Evolutionary conservation across 2,797 vertebrate genomes (phyloP).

Genomic region (Huso huso): DNA sequence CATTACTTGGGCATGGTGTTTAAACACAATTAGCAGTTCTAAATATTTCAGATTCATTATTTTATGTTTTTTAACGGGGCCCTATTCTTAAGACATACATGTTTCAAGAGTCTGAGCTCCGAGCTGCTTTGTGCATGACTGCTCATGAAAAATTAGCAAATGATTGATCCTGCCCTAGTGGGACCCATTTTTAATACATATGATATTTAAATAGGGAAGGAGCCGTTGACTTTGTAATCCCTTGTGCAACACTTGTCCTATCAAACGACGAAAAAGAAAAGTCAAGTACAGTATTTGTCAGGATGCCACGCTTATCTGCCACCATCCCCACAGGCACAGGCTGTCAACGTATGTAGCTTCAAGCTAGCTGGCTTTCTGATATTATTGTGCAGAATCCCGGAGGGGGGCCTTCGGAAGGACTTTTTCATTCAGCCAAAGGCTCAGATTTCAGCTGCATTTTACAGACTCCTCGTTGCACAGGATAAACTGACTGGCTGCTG

Average conservation of each 20-base stretch:
- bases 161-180: conserved; percentile 60
- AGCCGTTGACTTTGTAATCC: conserved; percentile 71
- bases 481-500: conserved; percentile 42
- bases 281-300: conserved; percentile 76
- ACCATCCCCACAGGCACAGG: conserved; percentile 64
- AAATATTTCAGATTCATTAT: conserved; percentile 36
- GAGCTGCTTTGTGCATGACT: conserved; percentile 58
- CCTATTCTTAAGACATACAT: conserved; percentile 30
- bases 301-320: conserved; percentile 58
- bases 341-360: conserved; percentile 76
- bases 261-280: conserved; percentile 57
- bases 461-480: conserved; percentile 19
- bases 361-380: conserved; percentile 61
- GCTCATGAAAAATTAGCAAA: conserved; percentile 64
- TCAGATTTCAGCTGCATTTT: conserved; percentile 39
- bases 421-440: conserved; percentile 50
- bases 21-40: conserved; percentile 25
- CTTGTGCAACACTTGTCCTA: conserved; percentile 56
- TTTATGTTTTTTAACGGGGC: conserved; percentile 39
- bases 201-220: conserved; percentile 73
- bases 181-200: conserved; percentile 60
- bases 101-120: conserved; percentile 49
- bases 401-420: conserved; percentile 54
- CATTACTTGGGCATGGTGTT: conserved; percentile 12
- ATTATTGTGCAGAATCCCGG: conserved; percentile 66